Evolutionary conservation across 2,797 vertebrate species (phyloP), one percentile per base, ranked within the genome.

Genomic region (Hyperoplus lanceolatus): DNA sequence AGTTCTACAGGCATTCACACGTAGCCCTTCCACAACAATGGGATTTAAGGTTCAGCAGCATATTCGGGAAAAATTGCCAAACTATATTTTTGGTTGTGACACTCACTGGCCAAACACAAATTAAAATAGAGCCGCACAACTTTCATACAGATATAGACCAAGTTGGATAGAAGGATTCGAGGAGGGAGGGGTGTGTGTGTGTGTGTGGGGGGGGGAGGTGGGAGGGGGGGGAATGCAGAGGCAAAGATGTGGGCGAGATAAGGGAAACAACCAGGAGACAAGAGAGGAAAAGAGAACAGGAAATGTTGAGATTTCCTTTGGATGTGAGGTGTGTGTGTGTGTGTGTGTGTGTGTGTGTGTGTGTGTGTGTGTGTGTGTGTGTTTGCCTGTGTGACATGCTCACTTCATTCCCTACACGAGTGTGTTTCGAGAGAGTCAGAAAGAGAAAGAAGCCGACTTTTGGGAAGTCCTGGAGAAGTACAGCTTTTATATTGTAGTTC

Each of bases 271-370:
- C 66, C 51, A 71, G 77, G 84, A 89, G 87, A 85, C 76, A 73
- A 73, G 66, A 83, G 88, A 90, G 90, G 90, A 90, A 90, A 88
- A 55, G 81, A 87, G 84, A 80, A 87, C 93, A 96, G 95, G 95
- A 96, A 95, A 91, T 93, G 91, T 87, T 74, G 90, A 89, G 77
- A 90, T 94, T 96, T 96, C 95, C 95, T 95, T 90, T 95, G 87
- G 89, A 90, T 84, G 88, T 87, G 87, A 92, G 92, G 82, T 86
- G 77, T 75, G 54, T 83, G 88, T 81, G 68, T 49, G 65, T 29
- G 2, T 29, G 29, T 29, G 29, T 29, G 29, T 29, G 29, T 29
- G 29, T 29, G 29, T 29, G 29, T 29, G 29, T 29, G 29, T 29
- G 29, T 29, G 29, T 29, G 29, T 29, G 29, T 29, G 29, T 29